Base-by-base conservation (phyloP, 2,888 invertebrate species). In the Blastobasis adustella region DNA sequence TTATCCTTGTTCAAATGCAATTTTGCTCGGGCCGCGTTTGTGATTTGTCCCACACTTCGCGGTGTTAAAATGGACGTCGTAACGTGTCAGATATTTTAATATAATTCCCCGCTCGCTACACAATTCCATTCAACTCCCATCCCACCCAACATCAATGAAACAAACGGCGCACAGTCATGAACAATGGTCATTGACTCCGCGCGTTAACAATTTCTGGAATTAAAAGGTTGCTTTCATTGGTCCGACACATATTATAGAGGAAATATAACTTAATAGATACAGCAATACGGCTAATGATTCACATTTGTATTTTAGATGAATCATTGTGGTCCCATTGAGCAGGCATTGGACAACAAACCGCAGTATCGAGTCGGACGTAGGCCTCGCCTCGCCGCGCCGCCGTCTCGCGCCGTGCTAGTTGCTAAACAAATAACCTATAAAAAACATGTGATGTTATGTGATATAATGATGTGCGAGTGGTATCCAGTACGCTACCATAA, bases 381-480 rank as follows among this genome's bases (percentile, higher is more conserved):
- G 66, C 67, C 69, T 23, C 75, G 75, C 54, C 49, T 49, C 23
- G 39, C 49, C 49, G 46, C 58, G 38, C 49, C 48, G 46, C 58
- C 58, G 68, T 69, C 67, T 67, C 67, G 56, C 71, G 72, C 71
- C 43, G 44, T 46, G 72, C 71, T 65, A 74, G 71, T 70, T 71
- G 72, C 74, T 79, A 78, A 81, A 79, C 76, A 81, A 83, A 83
- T 80, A 83, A 73, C 81, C 77, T 79, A 79, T 81, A 82, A 77
- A 77, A 82, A 80, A 23, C 23, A 23, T 23, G 23, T 23, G 23
- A 23, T 23, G 23, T n/a, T 77, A 82, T 83, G 84, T 84, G 85
- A 84, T 82, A 83, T 77, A 79, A 83, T 84, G 83, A 82, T 82
- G 82, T 82, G 82, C 80, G 83, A 79, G 70, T 82, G 79, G 78